phyloP scores from a whole-genome alignment of 2,113 vertebrate genomes.

The Corythoichthys haematopterus region DNA sequence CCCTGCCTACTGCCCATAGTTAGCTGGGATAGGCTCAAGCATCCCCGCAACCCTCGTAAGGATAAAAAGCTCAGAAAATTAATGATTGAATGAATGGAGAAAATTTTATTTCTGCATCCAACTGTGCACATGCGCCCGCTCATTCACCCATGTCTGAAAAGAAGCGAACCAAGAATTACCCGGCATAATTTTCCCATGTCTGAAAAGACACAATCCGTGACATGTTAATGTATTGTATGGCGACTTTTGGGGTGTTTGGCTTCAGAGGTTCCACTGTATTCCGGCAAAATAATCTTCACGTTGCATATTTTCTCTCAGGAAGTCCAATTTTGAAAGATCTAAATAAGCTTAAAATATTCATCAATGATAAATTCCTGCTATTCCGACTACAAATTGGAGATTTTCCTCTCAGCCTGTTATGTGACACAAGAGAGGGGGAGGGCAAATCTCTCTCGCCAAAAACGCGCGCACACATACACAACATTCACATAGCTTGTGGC shows the following conservation, averaged over 20 bases:
- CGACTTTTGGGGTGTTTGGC: background rate
- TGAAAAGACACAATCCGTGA: no score
- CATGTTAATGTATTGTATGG: no score
- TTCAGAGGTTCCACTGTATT: background rate
- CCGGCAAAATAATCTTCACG: background rate
- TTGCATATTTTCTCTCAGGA: background rate
- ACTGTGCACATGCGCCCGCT: no score
- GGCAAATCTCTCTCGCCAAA: background rate
- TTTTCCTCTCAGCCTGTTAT: background rate
- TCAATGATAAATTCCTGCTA: background rate
- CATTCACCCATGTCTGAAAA: no score
- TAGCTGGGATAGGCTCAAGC: no score
- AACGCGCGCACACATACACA: background rate
- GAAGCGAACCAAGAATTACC: no score
- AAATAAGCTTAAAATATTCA: constrained; percentile 1
- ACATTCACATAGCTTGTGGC: background rate
- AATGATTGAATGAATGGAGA: no score
- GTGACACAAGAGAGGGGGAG: background rate
- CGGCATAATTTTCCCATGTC: no score
- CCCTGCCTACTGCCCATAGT: no score
- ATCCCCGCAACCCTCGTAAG: no score
- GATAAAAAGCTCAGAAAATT: no score
- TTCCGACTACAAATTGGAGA: background rate
- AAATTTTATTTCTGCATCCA: no score
- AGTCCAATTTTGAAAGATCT: background rate